Evolutionary conservation across 2,888 invertebrate species (phyloP).

Genomic region (Caradrina kadenii): DNA sequence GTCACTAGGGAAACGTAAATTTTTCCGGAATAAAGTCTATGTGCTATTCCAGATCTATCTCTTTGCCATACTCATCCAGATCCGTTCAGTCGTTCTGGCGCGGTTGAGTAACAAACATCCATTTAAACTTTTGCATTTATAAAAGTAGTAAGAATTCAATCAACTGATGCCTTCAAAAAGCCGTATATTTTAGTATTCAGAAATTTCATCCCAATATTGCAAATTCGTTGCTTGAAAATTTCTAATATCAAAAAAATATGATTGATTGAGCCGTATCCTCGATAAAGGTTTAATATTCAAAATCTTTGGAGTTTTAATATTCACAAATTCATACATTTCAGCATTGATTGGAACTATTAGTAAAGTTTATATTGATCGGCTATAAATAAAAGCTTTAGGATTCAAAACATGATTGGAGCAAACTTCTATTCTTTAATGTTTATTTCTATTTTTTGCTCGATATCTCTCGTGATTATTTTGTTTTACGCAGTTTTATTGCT

Average conservation of each 20-base stretch:
- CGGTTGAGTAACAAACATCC: too few relatives aligned
- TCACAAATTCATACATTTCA: constrained; percentile 53
- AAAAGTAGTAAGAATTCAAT: not conserved
- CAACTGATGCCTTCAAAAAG: not conserved
- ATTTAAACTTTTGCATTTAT: too few relatives aligned
- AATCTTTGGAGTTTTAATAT: constrained; percentile 49
- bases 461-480: constrained; percentile 35
- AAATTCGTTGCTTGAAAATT: constrained; percentile 20
- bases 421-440: constrained; percentile 44
- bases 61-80: too few relatives aligned
- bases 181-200: constrained; percentile 4
- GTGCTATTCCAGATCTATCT: too few relatives aligned
- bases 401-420: constrained; percentile 44
- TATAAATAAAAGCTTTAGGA: constrained; percentile 46
- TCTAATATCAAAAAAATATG: constrained; percentile 16
- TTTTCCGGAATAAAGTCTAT: too few relatives aligned
- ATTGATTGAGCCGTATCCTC: constrained; percentile 37
- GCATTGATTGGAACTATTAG: constrained; percentile 51
- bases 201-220: constrained; percentile 7
- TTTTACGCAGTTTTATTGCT: constrained; percentile 18
- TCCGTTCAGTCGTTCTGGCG: too few relatives aligned
- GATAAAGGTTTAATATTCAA: constrained; percentile 36
- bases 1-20: too few relatives aligned
- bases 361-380: constrained; percentile 56
- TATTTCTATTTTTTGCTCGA: constrained; percentile 38